Conservation (phyloP, 2,113 vertebrate genomes). For the Myotis lucifugus region DNA sequence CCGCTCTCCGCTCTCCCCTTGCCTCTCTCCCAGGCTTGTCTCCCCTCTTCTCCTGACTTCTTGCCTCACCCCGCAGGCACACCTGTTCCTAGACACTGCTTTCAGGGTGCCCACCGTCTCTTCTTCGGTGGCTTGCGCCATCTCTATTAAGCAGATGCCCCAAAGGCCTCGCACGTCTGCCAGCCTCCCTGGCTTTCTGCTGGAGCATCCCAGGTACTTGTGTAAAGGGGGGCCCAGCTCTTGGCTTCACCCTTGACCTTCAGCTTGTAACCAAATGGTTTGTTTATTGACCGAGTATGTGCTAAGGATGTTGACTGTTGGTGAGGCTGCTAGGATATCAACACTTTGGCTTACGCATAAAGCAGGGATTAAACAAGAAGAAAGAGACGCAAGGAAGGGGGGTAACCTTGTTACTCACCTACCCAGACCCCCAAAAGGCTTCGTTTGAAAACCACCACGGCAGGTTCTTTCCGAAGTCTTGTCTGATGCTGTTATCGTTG, state of each 20-base stretch:
- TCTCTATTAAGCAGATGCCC: neutral
- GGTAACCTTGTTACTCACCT: fast-evolving
- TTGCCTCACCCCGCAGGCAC: neutral
- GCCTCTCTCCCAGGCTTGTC: neutral
- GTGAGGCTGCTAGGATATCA: too few species aligned
- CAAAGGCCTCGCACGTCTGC: neutral
- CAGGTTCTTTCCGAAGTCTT: neutral
- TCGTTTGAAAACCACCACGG: neutral
- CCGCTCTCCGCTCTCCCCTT: neutral
- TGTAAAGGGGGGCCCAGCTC: neutral
- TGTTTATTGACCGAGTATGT: neutral
- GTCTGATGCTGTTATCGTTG: neutral
- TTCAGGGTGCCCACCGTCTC: neutral
- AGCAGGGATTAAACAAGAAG: neutral
- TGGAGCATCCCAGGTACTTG: neutral
- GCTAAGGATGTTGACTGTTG: neutral
- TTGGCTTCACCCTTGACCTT: neutral
- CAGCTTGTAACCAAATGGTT: neutral
- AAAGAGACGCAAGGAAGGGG: neutral
- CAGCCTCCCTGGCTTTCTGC: neutral
- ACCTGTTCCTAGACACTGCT: neutral
- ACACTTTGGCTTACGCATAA: neutral
- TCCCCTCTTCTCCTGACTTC: neutral
- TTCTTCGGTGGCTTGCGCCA: neutral
- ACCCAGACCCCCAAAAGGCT: fast-evolving